Conservation (phyloP, 1,140 invertebrate genomes). For the Zaprionus ghesquierei region DNA sequence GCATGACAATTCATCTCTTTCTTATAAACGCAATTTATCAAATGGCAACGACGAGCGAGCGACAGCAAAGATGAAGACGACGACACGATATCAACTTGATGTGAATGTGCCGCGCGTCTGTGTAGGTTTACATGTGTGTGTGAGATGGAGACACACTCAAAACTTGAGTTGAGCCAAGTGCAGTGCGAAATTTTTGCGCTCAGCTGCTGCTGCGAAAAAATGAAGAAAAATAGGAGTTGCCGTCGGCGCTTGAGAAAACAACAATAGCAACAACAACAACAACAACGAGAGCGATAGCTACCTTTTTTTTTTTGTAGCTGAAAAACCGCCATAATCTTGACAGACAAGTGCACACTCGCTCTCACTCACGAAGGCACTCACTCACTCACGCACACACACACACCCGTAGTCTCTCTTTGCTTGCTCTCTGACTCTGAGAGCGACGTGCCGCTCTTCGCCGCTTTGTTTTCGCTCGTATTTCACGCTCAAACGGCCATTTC, state of each 20-base stretch:
- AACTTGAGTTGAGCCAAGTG: conserved; percentile 36
- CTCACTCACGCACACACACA: conserved; percentile 7
- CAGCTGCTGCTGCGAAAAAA: conserved; percentile 21
- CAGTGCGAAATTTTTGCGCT: conserved; percentile 11
- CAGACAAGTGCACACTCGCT: conserved; percentile 68
- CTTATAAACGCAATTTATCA: conserved; percentile 83
- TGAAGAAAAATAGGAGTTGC: conserved; percentile 77
- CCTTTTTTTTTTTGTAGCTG: conserved; percentile 33
- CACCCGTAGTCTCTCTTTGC: conserved; percentile 1
- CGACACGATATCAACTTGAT: conserved; percentile 77
- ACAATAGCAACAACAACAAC: conserved; percentile 4
- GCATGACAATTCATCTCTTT: conserved; percentile 83
- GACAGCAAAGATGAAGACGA: conserved; percentile 82
- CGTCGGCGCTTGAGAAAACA: conserved; percentile 53
- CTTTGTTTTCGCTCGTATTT: conserved; percentile 51
- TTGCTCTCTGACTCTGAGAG: conserved; percentile 14
- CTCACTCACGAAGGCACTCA: conserved; percentile 19
- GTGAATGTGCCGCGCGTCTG: conserved; percentile 20
- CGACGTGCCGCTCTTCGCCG: conserved; percentile 52
- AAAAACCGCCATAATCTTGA: conserved; percentile 79
- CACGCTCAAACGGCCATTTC: conserved; percentile 47
- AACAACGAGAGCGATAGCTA: background rate
- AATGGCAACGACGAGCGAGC: conserved; percentile 81
- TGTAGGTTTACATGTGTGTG: background rate
- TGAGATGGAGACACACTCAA: conserved; percentile 51